phyloP scores from a whole-genome alignment of 2,113 vertebrate species.

The Platysternon megacephalum region DNA sequence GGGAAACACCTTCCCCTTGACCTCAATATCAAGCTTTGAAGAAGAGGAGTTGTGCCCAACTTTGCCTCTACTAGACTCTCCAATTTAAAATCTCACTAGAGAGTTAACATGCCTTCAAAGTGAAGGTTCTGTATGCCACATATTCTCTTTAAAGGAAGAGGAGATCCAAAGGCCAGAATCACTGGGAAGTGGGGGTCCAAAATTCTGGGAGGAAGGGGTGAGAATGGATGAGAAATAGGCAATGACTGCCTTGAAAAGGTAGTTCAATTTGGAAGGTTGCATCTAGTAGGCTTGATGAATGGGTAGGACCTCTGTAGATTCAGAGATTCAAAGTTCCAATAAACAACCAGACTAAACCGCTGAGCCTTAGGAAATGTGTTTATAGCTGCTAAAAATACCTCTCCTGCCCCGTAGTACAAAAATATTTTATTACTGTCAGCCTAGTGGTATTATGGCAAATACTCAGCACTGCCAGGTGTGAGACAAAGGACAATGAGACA shows the following conservation, averaged over 20 bases:
- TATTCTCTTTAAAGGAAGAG: neutral
- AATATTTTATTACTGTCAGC: neutral
- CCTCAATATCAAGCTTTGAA: neutral
- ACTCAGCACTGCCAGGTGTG: neutral
- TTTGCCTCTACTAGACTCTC: neutral
- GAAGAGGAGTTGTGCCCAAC: neutral
- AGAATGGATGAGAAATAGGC: neutral
- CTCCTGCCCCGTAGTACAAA: neutral
- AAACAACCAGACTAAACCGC: neutral
- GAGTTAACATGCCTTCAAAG: neutral
- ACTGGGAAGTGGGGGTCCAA: fast-evolving
- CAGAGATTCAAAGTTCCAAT: neutral
- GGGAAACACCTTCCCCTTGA: neutral
- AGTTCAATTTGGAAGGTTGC: neutral
- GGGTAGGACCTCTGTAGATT: neutral
- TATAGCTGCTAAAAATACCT: neutral
- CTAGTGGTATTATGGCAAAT: neutral
- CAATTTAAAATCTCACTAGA: neutral
- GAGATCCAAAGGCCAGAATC: neutral
- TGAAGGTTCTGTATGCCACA: neutral
- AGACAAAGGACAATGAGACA: neutral
- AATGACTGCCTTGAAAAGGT: neutral
- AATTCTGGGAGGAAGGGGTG: neutral
- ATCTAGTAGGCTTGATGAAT: neutral
- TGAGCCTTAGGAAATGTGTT: neutral